These are phyloP conservation scores for Lasius platythorax DNA, from an alignment of 2,888 invertebrate species.

Conservation along the genomic window DNA sequence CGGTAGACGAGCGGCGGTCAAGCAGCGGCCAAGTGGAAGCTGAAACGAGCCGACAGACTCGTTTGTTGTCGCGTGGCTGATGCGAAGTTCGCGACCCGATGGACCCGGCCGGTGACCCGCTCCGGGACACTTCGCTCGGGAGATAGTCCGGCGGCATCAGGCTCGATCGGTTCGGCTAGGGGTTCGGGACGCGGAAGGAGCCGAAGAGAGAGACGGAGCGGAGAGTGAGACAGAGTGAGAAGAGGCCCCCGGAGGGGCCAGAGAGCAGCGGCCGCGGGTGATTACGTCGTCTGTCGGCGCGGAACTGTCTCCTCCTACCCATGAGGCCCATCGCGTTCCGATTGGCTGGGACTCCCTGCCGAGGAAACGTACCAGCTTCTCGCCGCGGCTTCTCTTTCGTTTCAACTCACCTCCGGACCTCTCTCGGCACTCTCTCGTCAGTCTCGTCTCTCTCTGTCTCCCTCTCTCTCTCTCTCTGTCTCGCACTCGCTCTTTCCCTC, in stretches of 20 bases:
- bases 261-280: conserved; percentile 82
- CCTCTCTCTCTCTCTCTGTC: conserved; percentile 48
- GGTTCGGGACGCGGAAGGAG: conserved; percentile 4
- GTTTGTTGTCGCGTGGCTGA: conserved; percentile 74
- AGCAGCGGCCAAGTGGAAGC: conserved; percentile 18
- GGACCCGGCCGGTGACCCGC: conserved; percentile 68
- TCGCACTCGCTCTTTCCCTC: conserved; percentile 21
- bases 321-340: conserved; percentile 82
- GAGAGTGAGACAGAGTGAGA: conserved; percentile 60
- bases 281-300: conserved; percentile 85
- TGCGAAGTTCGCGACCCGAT: conserved; percentile 73
- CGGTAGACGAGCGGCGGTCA: conserved; percentile 14
- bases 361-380: conserved; percentile 72
- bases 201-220: conserved; percentile 20
- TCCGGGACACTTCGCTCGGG: conserved; percentile 27
- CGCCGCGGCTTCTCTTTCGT: conserved; percentile 66
- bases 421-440: conserved; percentile 57
- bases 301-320: conserved; percentile 85
- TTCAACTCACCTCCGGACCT: conserved; percentile 61
- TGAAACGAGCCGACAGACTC: conserved; percentile 65
- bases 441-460: conserved; percentile 55
- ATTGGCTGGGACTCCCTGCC: conserved; percentile 80
- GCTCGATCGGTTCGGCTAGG: conserved; percentile 59
- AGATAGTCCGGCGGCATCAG: conserved; percentile 52
- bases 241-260: conserved; percentile 74